These are phyloP conservation scores for Calyptommatus sinebrachiatus DNA, from an alignment of 2,113 vertebrate genomes.

Conservation along the genomic window DNA sequence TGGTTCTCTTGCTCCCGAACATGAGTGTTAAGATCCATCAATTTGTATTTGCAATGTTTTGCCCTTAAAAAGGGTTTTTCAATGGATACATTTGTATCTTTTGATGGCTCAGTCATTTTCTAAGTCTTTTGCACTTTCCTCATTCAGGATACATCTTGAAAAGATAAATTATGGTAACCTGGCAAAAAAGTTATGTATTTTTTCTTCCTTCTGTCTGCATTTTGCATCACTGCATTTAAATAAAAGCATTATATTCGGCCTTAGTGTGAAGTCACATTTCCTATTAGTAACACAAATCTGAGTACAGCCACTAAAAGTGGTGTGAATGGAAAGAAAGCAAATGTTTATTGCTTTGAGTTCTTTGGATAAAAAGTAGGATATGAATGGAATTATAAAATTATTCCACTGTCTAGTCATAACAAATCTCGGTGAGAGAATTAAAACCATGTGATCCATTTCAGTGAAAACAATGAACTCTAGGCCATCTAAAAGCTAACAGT, in stretches of 20 bases:
- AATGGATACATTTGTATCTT: too few relatives aligned
- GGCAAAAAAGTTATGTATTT: background rate
- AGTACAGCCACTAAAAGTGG: background rate
- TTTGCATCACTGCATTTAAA: background rate
- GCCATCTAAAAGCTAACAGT: background rate
- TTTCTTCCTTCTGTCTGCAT: background rate
- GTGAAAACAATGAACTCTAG: background rate
- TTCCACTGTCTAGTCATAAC: background rate
- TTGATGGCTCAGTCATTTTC: too few relatives aligned
- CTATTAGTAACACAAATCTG: too few relatives aligned
- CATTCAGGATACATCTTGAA: too few relatives aligned
- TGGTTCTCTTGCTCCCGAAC: too few relatives aligned
- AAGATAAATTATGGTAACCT: background rate
- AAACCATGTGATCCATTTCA: background rate
- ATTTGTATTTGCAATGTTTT: too few relatives aligned
- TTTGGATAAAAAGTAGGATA: background rate
- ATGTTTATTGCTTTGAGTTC: too few relatives aligned
- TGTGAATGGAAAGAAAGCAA: too few relatives aligned
- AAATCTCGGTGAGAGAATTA: background rate
- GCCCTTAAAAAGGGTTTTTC: too few relatives aligned
- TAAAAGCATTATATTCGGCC: background rate
- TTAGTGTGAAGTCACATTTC: too few relatives aligned
- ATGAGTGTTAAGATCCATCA: too few relatives aligned
- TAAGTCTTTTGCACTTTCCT: too few relatives aligned
- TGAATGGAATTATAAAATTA: background rate